phyloP scores from a whole-genome alignment of 2,113 vertebrate genomes.

The Alexandromys fortis region DNA sequence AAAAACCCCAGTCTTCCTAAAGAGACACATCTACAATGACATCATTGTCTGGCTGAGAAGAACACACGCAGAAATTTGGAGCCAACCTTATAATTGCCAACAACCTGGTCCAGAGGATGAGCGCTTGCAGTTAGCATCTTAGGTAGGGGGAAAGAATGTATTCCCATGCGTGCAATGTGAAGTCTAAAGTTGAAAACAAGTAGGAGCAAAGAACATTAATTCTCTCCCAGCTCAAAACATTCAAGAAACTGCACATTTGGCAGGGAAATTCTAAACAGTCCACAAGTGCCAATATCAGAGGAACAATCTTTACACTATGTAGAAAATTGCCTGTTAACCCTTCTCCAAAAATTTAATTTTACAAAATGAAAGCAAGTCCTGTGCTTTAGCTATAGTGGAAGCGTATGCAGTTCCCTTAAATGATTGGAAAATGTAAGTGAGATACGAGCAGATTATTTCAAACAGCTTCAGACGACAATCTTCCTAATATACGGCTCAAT shows the following conservation, averaged over 20 bases:
- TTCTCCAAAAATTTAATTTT: conserved; percentile 75
- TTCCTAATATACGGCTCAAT: conserved; percentile 62
- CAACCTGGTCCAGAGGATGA: conserved; percentile 50
- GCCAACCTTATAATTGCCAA: conserved; percentile 60
- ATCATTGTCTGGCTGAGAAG: conserved; percentile 61
- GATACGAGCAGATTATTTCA: conserved; percentile 66
- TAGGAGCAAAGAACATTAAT: conserved; percentile 75
- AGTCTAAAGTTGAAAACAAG: conserved; percentile 73
- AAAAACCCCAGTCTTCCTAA: conserved; percentile 44
- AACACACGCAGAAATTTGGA: conserved; percentile 25
- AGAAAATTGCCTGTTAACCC: conserved; percentile 72
- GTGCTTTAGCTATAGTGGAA: conserved; percentile 60
- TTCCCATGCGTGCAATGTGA: conserved; percentile 67
- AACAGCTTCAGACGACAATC: conserved; percentile 59
- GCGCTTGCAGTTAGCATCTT: conserved; percentile 48
- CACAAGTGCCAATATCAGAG: conserved; percentile 75
- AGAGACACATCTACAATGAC: conserved; percentile 44
- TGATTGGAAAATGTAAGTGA: conserved; percentile 66
- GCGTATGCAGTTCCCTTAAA: conserved; percentile 55
- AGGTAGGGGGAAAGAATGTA: neutral
- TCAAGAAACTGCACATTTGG: conserved; percentile 77
- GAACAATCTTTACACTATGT: conserved; percentile 80
- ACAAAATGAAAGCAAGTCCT: conserved; percentile 75
- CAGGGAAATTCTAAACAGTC: conserved; percentile 77
- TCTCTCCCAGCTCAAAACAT: conserved; percentile 64